Evolutionary conservation across 2,113 vertebrate species (phyloP), one percentile per base, ranked within the genome.

Genomic region (Paracanthobrama guichenoti): DNA sequence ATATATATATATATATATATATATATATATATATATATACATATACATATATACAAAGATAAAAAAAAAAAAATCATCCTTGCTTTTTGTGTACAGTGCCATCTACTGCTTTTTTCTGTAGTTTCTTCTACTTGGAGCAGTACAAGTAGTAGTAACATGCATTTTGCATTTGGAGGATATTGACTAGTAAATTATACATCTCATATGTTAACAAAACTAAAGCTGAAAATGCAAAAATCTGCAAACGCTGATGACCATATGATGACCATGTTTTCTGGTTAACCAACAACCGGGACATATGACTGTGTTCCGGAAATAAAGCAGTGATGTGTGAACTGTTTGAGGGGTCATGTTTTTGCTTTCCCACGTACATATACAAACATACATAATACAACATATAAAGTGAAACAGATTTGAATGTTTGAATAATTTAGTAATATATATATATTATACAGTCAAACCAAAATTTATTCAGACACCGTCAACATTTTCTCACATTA

Each of bases 291-390:
- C 0, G 2, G 57, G 26, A n/a, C 20, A 22, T 3, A 73, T 44
- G 39, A 73, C 69, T 73, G 67, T 42, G 69, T 12, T n/a, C 22
- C 12, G n/a, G 69, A 46, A 72, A 46, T 44, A 46, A 72, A 72
- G 42, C 5, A 5, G 11, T 14, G 39, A 44, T 44, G 35, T 44
- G 69, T 24, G 18, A 44, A 72, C 24, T 14, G 9, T 7, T 14
- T 42, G 5, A 46, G 5, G 0, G 12, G 11, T 72, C 11, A 69
- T 39, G 35, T 42, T 42, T 69, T 6, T 42, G 35, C 31, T n/a
- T 22, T n/a, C 35, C 10, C 9, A 42, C 18, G 0, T 8, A 18
- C n/a, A n/a, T n/a, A n/a, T n/a, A n/a, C n/a, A n/a, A n/a, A n/a
- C n/a, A 9, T 16, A 35, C 2, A 66, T 20, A 66, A 35, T 2